phyloP scores from a whole-genome alignment of 2,113 vertebrate genomes.

The Aphelocoma coerulescens region DNA sequence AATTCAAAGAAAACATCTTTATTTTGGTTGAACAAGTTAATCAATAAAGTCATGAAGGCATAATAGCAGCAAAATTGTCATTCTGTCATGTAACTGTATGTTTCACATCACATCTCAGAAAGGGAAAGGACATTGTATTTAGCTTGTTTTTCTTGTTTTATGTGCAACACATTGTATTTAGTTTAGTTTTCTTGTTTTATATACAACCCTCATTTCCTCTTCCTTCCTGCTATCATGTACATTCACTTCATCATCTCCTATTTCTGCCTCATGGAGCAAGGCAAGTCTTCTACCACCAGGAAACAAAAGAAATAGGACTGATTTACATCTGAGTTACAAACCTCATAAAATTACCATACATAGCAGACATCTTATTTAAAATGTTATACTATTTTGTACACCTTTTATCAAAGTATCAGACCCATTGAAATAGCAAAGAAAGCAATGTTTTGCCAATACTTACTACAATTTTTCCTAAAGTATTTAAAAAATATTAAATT shows the following conservation, averaged over 20 bases:
- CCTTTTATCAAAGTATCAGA: background rate
- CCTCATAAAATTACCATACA: background rate
- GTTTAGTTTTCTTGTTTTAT: background rate
- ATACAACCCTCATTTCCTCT: background rate
- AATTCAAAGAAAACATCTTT: background rate
- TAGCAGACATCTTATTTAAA: background rate
- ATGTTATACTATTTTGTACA: background rate
- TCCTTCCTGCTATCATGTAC: background rate
- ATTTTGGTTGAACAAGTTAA: background rate
- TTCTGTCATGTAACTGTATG: background rate
- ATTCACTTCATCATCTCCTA: background rate
- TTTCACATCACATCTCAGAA: background rate
- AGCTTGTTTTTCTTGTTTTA: background rate
- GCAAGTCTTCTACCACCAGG: background rate
- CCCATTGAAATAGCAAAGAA: background rate
- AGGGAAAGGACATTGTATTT: background rate
- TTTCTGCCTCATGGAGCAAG: background rate
- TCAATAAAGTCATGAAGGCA: background rate
- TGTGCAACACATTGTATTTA: background rate
- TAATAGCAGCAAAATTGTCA: background rate
- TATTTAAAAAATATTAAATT: background rate
- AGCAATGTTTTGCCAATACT: background rate
- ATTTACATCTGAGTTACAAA: background rate
- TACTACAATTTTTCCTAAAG: background rate
- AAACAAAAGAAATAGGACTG: background rate